Evolutionary conservation across 2,888 invertebrate genomes (phyloP).

Genomic region (Agrotis puta): DNA sequence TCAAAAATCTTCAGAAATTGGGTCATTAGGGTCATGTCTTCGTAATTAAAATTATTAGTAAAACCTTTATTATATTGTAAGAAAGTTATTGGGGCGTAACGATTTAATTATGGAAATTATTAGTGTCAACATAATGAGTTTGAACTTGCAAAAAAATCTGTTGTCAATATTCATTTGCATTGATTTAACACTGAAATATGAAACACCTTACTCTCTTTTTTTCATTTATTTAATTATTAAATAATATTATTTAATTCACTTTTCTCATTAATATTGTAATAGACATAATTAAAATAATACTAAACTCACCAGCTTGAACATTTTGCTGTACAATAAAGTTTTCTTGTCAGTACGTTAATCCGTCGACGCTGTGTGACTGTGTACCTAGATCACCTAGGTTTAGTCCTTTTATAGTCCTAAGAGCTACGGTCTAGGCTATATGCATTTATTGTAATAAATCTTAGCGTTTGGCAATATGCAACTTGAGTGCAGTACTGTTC

Average conservation of each 20-base stretch:
- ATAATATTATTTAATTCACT: not conserved
- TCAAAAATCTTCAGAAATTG: not conserved
- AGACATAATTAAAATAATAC: not conserved
- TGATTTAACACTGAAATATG: no score
- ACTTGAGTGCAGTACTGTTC: conserved; percentile 70
- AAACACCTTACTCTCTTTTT: no score
- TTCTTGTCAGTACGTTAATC: conserved; percentile 67
- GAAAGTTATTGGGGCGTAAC: not conserved
- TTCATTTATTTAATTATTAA: not conserved
- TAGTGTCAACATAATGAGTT: not conserved
- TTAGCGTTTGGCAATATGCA: conserved; percentile 81
- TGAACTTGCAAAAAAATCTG: not conserved
- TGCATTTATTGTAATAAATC: conserved; percentile 82
- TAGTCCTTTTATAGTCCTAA: conserved; percentile 85
- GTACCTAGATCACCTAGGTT: conserved; percentile 73
- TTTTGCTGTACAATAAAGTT: conserved; percentile 65
- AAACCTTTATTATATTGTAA: no score
- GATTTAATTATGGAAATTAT: not conserved
- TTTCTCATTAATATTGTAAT: not conserved
- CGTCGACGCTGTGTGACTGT: conserved; percentile 73
- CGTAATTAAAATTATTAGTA: not conserved
- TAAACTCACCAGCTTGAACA: conserved; percentile 82
- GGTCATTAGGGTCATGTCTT: not conserved
- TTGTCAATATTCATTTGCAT: no score
- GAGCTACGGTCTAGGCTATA: conserved; percentile 78